These are phyloP conservation scores for Agrotis puta DNA, from an alignment of 2,888 invertebrate genomes.

Conservation along the genomic window DNA sequence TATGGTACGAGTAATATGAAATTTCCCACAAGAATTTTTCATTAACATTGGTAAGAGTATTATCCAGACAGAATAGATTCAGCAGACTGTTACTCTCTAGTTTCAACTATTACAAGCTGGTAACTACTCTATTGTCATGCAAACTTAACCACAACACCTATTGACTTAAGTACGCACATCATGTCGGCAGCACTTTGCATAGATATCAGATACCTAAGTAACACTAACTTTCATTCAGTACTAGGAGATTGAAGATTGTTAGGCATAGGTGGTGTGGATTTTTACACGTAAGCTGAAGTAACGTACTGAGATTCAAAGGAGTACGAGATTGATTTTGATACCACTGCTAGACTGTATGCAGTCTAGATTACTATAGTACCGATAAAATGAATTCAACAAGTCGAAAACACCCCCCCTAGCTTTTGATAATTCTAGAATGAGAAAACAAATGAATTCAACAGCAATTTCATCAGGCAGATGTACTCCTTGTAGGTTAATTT, in stretches of 20 bases:
- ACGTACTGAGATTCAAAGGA: neutral
- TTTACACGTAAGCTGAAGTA: neutral
- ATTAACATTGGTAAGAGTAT: neutral
- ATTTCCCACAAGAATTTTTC: no score
- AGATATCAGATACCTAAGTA: conserved; percentile 1
- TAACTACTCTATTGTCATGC: conserved; percentile 41
- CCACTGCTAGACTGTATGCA: no score
- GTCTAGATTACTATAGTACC: no score
- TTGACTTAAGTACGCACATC: conserved; percentile 24
- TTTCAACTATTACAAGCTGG: conserved; percentile 3
- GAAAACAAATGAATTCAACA: neutral
- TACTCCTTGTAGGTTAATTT: neutral
- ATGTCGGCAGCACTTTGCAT: conserved; percentile 28
- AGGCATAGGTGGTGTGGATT: no score
- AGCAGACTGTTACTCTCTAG: neutral
- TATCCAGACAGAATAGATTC: neutral
- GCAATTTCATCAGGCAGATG: neutral
- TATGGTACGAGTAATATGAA: no score
- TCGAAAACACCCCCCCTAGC: neutral
- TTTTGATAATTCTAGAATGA: neutral
- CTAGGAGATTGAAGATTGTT: neutral
- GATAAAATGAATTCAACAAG: neutral
- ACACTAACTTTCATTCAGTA: conserved; percentile 14
- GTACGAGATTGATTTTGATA: neutral
- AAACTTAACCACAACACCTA: conserved; percentile 5